Evolutionary conservation across 2,888 invertebrate species (phyloP).

Genomic region (Eurytoma californica): DNA sequence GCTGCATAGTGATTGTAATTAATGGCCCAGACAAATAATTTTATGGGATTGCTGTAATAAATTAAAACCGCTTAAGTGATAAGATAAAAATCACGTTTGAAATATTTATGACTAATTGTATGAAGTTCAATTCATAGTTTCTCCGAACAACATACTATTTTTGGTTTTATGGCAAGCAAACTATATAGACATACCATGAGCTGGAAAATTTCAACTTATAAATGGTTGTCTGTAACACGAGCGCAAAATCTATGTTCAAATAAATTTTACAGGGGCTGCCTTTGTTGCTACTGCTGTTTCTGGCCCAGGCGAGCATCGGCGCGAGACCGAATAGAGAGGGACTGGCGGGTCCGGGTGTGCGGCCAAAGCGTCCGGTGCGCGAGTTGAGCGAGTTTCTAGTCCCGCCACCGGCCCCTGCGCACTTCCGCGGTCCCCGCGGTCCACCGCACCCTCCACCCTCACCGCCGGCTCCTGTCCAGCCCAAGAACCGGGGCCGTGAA

Average conservation of each 20-base stretch:
- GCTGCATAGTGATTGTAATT: no score
- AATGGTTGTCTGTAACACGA: no score
- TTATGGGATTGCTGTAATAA: no score
- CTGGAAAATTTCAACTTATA: no score
- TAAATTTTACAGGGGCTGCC: conserved; percentile 59
- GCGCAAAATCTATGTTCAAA: neutral
- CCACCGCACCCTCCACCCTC: conserved; percentile 15
- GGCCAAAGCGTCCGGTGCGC: conserved; percentile 26
- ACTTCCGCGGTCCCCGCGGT: conserved; percentile 7
- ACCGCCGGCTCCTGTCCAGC: neutral
- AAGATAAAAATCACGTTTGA: neutral
- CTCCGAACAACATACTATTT: no score
- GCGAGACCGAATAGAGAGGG: conserved; percentile 55
- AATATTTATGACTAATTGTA: no score
- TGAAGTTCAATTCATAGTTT: no score
- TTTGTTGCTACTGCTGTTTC: conserved; percentile 60
- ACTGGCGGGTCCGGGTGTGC: neutral
- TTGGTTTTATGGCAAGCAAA: no score
- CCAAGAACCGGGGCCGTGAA: neutral
- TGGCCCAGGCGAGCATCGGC: conserved; percentile 55
- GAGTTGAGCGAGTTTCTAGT: conserved; percentile 67
- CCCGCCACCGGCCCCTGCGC: conserved; percentile 54
- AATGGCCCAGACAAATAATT: no score
- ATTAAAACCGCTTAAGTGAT: no score
- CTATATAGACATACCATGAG: no score